Evolutionary conservation across 2,888 invertebrate genomes (phyloP).

Genomic region (Anoplius nigerrimus): DNA sequence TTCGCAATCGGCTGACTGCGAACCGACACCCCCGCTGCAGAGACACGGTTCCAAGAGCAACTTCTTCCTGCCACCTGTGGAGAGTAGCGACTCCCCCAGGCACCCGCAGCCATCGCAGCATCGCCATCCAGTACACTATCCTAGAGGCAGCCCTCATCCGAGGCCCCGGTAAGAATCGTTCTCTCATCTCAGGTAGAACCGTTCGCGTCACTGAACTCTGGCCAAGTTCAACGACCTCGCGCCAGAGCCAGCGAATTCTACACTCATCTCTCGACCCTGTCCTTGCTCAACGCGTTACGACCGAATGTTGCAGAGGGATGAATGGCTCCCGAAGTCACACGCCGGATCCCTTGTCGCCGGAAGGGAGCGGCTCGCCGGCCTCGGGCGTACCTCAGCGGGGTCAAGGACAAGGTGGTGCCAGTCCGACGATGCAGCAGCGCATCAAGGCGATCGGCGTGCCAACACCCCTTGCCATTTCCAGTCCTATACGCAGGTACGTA

Average conservation of each 20-base stretch:
- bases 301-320: slow-evolving; percentile 75
- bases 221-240: too few species aligned
- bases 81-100: slow-evolving; percentile 74
- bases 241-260: too few species aligned
- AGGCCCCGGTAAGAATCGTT: slow-evolving; percentile 79
- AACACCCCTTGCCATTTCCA: slow-evolving; percentile 90
- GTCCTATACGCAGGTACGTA: slow-evolving; percentile 88
- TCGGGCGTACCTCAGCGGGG: slow-evolving; percentile 64
- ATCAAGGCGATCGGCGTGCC: slow-evolving; percentile 93
- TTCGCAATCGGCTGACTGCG: slow-evolving; percentile 94
- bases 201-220: background rate
- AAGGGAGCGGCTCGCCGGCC: slow-evolving; percentile 76
- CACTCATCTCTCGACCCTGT: too few species aligned
- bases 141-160: slow-evolving; percentile 88
- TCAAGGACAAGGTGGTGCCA: slow-evolving; percentile 78
- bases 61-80: slow-evolving; percentile 87
- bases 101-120: slow-evolving; percentile 76
- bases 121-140: slow-evolving; percentile 78
- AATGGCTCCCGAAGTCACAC: slow-evolving; percentile 81
- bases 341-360: slow-evolving; percentile 79
- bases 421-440: slow-evolving; percentile 93
- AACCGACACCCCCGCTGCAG: slow-evolving; percentile 91
- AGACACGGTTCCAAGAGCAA: slow-evolving; percentile 91
- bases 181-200: background rate
- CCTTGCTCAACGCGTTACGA: too few species aligned